phyloP scores from a whole-genome alignment of 2,113 vertebrate genomes.

The Suncus etruscus region DNA sequence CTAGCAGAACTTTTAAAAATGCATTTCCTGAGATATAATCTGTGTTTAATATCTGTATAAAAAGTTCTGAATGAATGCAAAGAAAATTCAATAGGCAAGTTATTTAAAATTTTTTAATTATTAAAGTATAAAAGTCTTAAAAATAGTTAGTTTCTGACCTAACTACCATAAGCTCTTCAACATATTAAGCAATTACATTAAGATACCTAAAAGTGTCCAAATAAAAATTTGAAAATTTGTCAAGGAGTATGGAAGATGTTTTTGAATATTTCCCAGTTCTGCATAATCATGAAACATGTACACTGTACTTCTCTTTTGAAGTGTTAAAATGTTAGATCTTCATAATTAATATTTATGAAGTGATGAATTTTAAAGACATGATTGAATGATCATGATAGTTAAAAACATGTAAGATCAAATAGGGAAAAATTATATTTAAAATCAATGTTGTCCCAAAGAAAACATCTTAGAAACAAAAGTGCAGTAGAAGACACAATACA shows the following conservation, averaged over 20 bases:
- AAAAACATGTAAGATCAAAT: constrained; percentile 27
- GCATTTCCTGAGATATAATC: background rate
- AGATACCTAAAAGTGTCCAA: constrained; percentile 27
- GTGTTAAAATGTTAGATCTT: background rate
- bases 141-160: constrained; percentile 8
- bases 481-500: background rate
- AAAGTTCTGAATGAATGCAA: background rate
- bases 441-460: constrained; percentile 46
- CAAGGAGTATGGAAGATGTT: background rate
- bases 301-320: constrained; percentile 21
- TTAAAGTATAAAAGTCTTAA: background rate
- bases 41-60: background rate
- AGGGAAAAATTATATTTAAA: constrained; percentile 4
- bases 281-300: constrained; percentile 39
- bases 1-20: background rate
- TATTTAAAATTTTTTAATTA: background rate
- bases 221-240: constrained; percentile 26
- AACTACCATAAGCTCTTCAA: constrained; percentile 34
- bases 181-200: constrained; percentile 38
- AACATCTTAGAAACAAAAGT: constrained; percentile 1
- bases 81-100: background rate
- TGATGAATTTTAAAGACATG: constrained; percentile 24
- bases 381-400: background rate
- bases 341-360: constrained; percentile 30
- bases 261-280: constrained; percentile 48